Evolutionary conservation across 2,797 vertebrate species (phyloP), one percentile per base, ranked within the genome.

Genomic region (Cynodonichthys magdalenae): DNA sequence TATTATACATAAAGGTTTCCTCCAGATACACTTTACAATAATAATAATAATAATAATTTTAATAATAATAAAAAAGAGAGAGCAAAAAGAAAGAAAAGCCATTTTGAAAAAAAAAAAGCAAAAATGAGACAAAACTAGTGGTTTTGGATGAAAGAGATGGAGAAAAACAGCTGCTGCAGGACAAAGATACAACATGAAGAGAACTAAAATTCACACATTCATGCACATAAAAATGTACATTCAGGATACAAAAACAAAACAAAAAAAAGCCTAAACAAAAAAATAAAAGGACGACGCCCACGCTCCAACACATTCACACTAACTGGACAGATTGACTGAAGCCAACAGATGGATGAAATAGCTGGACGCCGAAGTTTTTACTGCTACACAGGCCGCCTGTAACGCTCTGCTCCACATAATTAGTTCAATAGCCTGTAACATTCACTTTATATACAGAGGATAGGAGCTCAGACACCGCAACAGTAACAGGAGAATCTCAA

Each of bases 391-490:
- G 79, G 81, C 77, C 59, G 71, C 59, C 82, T 74, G 81, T 80
- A 86, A 86, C 80, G 63, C 77, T 83, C 75, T 51, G 67, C 83
- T 84, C 82, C 80, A 57, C 68, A 62, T 92, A 92, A 90, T 90
- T 92, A 91, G 89, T 90, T 89, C 62, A 69, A 83, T 90, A 91
- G 89, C 90, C 89, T 92, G 89, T 90, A 82, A 84, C 87, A 89
- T 90, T 87, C 88, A 86, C 69, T 76, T 84, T 77, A 62, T 72
- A 81, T 69, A 78, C 71, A 75, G 48, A 50, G 64, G 65, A 60
- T n/a, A 56, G 52, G 50, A 50, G 73, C 67, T 58, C 24, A 65
- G 47, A 36, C 18, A 58, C 36, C 64, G 72, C 41, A 36, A 64
- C 54, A 69, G 67, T 67, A 75, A 75, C 66, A 65, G 75, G 55